Conservation (phyloP, 2,797 vertebrate species). For the Anguilla megastoma region DNA sequence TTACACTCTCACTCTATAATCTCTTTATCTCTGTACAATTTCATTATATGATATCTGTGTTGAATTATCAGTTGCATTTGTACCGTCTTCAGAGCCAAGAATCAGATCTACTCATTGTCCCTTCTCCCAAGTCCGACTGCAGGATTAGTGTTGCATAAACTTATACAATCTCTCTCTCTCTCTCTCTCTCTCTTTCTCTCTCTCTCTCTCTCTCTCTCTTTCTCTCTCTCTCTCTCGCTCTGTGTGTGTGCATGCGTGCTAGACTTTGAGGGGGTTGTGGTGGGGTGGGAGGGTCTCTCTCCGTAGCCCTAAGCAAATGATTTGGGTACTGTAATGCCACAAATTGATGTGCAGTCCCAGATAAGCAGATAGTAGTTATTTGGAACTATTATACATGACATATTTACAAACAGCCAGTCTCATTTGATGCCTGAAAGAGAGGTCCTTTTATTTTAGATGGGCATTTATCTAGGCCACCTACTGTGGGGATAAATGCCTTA, state of each 20-base stretch:
- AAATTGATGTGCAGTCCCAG: slow-evolving; percentile 41
- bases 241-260: not conserved
- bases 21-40: slow-evolving; percentile 40
- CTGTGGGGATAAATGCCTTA: not conserved
- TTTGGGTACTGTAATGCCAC: slow-evolving; percentile 44
- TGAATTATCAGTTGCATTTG: not conserved
- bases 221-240: not conserved
- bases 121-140: not conserved
- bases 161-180: not conserved
- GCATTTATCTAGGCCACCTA: slow-evolving; percentile 5
- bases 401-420: not conserved
- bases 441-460: not conserved
- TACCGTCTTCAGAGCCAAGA: not conserved
- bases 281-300: slow-evolving; percentile 20
- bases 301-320: slow-evolving; percentile 35
- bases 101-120: not conserved
- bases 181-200: not conserved
- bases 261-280: not conserved
- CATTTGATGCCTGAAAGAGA: not conserved
- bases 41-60: slow-evolving; percentile 32
- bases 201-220: not conserved
- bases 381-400: slow-evolving; percentile 19
- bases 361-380: slow-evolving; percentile 37
- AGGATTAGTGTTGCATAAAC: not conserved
- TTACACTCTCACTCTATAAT: slow-evolving; percentile 44